Evolutionary conservation across 1,140 invertebrate genomes (phyloP).

Genomic region (Calephelis nemesis): DNA sequence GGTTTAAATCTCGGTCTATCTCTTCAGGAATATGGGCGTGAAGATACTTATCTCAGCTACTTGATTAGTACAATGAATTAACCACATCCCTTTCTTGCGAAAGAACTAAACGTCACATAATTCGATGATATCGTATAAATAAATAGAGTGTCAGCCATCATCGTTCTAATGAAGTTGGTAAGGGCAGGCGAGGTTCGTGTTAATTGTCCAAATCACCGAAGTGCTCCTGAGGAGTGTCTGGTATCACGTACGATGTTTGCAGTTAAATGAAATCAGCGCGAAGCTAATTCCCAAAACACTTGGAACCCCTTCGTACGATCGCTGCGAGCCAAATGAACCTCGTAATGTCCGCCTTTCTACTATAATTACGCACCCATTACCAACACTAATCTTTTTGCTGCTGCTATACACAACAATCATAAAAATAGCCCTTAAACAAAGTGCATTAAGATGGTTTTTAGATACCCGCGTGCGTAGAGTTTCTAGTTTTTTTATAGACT

Average conservation of each 20-base stretch:
- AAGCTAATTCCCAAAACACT: slow-evolving; percentile 54
- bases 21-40: too few relatives aligned
- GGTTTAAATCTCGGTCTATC: too few relatives aligned
- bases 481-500: slow-evolving; percentile 45
- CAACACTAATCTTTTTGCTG: slow-evolving; percentile 64
- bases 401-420: slow-evolving; percentile 25
- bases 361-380: slow-evolving; percentile 74
- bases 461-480: slow-evolving; percentile 22
- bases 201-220: slow-evolving; percentile 35
- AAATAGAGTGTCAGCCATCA: not conserved
- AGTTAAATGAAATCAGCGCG: slow-evolving; percentile 58
- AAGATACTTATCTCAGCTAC: too few relatives aligned
- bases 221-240: slow-evolving; percentile 36
- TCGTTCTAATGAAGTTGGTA: not conserved
- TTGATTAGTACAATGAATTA: too few relatives aligned
- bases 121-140: not conserved
- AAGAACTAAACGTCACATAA: too few relatives aligned
- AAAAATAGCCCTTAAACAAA: slow-evolving; percentile 40
- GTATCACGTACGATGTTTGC: slow-evolving; percentile 56
- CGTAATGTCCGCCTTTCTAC: slow-evolving; percentile 73
- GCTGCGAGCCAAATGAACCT: slow-evolving; percentile 71
- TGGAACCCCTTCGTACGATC: slow-evolving; percentile 65
- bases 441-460: slow-evolving; percentile 36
- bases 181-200: slow-evolving; percentile 17
- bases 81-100: too few relatives aligned